phyloP scores from a whole-genome alignment of 2,797 vertebrate species.

The Lacerta bilineata region DNA sequence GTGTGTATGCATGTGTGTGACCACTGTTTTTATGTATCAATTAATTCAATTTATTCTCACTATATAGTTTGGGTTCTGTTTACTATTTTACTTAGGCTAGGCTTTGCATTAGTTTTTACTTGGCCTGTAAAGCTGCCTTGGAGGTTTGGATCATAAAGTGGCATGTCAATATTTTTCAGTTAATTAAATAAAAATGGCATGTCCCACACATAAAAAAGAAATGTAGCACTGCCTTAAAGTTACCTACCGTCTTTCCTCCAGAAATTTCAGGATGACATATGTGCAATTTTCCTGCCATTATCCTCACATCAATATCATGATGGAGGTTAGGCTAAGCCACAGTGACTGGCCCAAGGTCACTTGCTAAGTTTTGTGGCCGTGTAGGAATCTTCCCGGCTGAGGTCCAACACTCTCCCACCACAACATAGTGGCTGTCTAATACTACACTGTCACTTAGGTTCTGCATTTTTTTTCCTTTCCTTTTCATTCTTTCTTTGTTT shows the following conservation, averaged over 20 bases:
- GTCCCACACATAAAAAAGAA: background rate
- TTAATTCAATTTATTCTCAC: no score
- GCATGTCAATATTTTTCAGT: no score
- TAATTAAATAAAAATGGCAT: background rate
- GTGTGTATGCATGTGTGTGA: no score
- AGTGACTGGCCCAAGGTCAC: background rate
- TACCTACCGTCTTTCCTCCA: background rate
- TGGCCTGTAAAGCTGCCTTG: no score
- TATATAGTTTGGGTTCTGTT: no score
- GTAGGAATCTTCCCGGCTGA: background rate
- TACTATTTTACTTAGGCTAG: no score
- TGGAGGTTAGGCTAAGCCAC: background rate
- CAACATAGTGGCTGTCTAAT: no score
- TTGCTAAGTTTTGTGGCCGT: background rate
- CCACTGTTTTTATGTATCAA: no score
- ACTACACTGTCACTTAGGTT: background rate
- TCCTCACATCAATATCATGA: background rate
- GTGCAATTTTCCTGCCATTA: background rate
- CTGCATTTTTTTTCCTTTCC: background rate
- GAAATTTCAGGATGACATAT: background rate
- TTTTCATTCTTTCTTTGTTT: background rate
- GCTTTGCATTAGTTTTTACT: no score
- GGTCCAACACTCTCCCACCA: background rate
- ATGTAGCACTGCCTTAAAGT: background rate
- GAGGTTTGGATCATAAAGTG: no score